A percentile compares a stretch with the other conserved stretches of the same genome.
These are phyloP conservation scores for Delphinapterus leucas DNA, from an alignment of 2,113 vertebrate genomes.

Conservation along the genomic window DNA sequence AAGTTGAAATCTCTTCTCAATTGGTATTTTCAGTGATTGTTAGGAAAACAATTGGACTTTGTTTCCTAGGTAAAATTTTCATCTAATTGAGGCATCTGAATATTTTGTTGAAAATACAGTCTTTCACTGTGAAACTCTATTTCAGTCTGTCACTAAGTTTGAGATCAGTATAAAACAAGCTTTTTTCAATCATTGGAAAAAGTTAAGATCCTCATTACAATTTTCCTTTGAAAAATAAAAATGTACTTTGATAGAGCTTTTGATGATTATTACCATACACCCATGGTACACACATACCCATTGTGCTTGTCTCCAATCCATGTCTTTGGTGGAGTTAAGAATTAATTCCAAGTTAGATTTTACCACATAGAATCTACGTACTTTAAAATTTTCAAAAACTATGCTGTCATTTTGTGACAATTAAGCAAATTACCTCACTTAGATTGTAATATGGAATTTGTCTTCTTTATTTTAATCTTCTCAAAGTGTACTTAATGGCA, in stretches of 20 bases:
- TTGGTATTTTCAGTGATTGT: neutral
- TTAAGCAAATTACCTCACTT: neutral
- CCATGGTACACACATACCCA: neutral
- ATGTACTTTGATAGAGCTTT: neutral
- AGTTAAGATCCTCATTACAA: neutral
- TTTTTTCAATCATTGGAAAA: neutral
- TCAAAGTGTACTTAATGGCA: neutral
- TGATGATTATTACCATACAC: neutral
- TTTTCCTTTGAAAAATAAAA: neutral
- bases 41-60: neutral
- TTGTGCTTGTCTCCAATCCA: neutral
- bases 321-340: neutral
- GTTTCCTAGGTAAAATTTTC: neutral
- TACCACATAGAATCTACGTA: neutral
- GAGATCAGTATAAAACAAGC: neutral
- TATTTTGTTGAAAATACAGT: slow-evolving; percentile 8
- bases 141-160: neutral
- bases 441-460: neutral
- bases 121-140: neutral
- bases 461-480: neutral
- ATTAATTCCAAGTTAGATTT: neutral
- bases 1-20: neutral
- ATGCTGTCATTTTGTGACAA: neutral
- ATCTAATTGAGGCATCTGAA: neutral
- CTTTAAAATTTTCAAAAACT: neutral